phyloP scores from a whole-genome alignment of 2,113 vertebrate genomes.

The Vulpes ferrilata region DNA sequence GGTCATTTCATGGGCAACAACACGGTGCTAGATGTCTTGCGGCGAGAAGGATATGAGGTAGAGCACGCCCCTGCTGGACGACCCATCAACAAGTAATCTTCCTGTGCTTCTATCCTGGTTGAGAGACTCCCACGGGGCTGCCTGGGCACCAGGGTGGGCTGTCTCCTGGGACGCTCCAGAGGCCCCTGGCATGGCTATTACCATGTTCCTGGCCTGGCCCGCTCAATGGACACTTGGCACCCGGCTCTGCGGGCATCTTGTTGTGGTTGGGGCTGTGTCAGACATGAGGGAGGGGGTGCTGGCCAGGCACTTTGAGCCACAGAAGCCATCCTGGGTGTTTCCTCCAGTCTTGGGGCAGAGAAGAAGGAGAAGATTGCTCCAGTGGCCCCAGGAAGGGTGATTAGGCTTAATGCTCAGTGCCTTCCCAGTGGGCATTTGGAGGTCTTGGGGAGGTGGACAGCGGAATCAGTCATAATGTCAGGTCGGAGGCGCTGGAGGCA shows the following conservation, averaged over 20 bases:
- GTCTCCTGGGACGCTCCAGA: not conserved
- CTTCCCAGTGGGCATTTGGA: not conserved
- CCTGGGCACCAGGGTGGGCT: not conserved
- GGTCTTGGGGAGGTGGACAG: not conserved
- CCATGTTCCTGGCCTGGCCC: not conserved
- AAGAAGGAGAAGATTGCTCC: not conserved
- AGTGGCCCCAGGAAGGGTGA: not conserved
- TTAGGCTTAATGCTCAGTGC: not conserved
- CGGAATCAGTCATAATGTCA: not conserved
- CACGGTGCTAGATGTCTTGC: constrained; percentile 94
- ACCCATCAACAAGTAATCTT: constrained; percentile 91
- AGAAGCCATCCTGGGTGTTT: not conserved
- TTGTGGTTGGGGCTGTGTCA: not conserved
- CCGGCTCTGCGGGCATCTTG: not conserved
- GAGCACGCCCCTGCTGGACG: constrained; percentile 93
- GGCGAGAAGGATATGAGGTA: constrained; percentile 92
- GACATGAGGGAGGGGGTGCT: not conserved
- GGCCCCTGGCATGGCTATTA: too few relatives aligned
- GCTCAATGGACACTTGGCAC: not conserved
- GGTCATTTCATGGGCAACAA: constrained; percentile 97
- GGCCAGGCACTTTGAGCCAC: not conserved
- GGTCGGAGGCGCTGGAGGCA: not conserved
- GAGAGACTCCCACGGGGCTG: not conserved
- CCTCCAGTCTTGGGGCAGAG: not conserved
- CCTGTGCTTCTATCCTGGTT: constrained; percentile 56